Base-by-base conservation (phyloP, 2,113 vertebrate species). In the Mormyrus lacerda region DNA sequence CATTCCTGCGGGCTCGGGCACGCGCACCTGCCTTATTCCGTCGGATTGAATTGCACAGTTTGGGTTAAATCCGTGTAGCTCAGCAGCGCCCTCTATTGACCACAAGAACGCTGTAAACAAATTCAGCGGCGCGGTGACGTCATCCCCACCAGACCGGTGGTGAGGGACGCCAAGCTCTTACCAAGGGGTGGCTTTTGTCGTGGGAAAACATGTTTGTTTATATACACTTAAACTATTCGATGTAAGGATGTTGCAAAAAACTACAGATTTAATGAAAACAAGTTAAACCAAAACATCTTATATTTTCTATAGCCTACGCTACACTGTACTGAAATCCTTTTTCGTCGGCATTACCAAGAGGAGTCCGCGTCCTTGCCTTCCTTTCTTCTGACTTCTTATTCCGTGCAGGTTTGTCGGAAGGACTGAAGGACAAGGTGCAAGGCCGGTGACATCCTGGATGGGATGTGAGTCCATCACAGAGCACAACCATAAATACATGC, bases 101-200 rank as follows among this genome's bases (percentile, higher is more conserved):
- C 73, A 13, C 13, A 79, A 79, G 6, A 39, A 87, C 31, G 91
- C 91, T 85, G 91, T 95, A 94, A 95, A 95, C 93, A 95, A 93
- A 91, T 89, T n/a, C 4, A 79, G 9, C 0, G 45, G 69, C 93
- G 91, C 91, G 21, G 90, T 94, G 90, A 93, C 93, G 92, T 93
- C 91, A 92, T 19, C 7, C 8, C 2, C 2, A 44, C 39, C 17
- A 4, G 61, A 61, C 83, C 88, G 7, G 4, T 69, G 24, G 3
- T 21, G 44, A 83, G 42, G 24, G 35, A 83, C 21, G 35, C 9
- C 7, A 21, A 35, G 27, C 69, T 73, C n/a, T 6, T 24, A 35
- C 69, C 6, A 10, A 79, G 73, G 31, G 35, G 19, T 39, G 73
- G 73, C 5, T 79, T 4, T 42, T 79, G 73, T 79, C 35, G 13